A percentile compares a stretch with the other conserved stretches of the same genome.
Conservation (phyloP, 2,888 invertebrate species). For the Eledona agricola region DNA sequence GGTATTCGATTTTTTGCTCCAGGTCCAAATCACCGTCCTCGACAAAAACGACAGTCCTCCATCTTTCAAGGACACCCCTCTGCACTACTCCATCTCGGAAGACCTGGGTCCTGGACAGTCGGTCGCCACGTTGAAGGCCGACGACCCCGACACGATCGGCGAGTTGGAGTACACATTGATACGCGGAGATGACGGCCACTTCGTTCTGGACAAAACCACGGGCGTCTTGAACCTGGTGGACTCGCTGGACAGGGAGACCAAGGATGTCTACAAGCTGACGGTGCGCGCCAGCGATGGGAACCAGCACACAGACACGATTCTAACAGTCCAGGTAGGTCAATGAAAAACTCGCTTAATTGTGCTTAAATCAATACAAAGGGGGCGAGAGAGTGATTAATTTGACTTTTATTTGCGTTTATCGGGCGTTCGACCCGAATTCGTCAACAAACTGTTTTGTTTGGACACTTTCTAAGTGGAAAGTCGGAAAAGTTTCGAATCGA, state of each 20-base stretch:
- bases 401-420: conserved; percentile 17
- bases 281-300: conserved; percentile 90
- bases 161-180: conserved; percentile 78
- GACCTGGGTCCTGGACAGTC: conserved; percentile 83
- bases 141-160: conserved; percentile 87
- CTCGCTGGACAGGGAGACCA: conserved; percentile 84
- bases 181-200: conserved; percentile 72
- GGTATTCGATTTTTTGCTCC: conserved; percentile 60
- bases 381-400: conserved; percentile 12
- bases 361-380: conserved; percentile 21
- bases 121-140: conserved; percentile 79
- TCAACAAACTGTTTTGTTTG: no score
- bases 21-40: conserved; percentile 85
- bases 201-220: conserved; percentile 74
- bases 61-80: conserved; percentile 78
- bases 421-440: conserved; percentile 12
- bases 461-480: conserved; percentile 9
- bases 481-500: no score
- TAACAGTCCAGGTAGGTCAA: conserved; percentile 78
- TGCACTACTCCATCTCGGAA: conserved; percentile 82
- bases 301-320: conserved; percentile 81
- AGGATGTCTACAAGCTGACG: conserved; percentile 78
- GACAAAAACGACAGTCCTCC: conserved; percentile 98
- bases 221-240: conserved; percentile 80
- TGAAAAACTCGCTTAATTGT: conserved; percentile 12